Percentiles rank a stretch among this genome's conserved stretches.
Conservation (phyloP, 2,797 vertebrate genomes). For the Peromyscus aztecus region DNA sequence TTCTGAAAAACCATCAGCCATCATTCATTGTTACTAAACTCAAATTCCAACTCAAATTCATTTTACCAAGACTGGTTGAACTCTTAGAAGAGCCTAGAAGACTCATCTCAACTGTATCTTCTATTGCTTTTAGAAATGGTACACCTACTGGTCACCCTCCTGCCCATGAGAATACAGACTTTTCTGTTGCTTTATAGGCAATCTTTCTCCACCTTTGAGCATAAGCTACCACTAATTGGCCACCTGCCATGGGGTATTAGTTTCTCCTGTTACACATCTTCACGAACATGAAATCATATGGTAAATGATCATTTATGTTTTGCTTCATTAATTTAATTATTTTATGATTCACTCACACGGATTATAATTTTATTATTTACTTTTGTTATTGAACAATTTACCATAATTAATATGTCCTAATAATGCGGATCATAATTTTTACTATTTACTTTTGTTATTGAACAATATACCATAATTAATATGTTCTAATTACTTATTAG, state of each 20-base stretch:
- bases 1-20: background rate
- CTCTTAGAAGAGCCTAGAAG: background rate
- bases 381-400: background rate
- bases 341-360: background rate
- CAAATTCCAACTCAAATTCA: background rate
- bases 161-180: background rate
- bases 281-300: background rate
- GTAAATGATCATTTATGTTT: background rate
- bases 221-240: background rate
- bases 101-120: background rate
- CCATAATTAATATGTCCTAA: background rate
- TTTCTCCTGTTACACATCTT: background rate
- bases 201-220: background rate
- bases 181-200: background rate
- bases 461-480: background rate
- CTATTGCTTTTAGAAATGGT: conserved; percentile 4
- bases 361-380: background rate
- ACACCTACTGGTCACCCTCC: background rate
- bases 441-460: background rate
- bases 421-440: background rate
- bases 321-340: conserved; percentile 41
- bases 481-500: background rate
- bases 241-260: background rate
- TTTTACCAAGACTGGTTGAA: background rate
- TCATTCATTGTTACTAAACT: background rate